Base-by-base conservation (phyloP, 2,888 invertebrate genomes). In the Andrena flavipes region DNA sequence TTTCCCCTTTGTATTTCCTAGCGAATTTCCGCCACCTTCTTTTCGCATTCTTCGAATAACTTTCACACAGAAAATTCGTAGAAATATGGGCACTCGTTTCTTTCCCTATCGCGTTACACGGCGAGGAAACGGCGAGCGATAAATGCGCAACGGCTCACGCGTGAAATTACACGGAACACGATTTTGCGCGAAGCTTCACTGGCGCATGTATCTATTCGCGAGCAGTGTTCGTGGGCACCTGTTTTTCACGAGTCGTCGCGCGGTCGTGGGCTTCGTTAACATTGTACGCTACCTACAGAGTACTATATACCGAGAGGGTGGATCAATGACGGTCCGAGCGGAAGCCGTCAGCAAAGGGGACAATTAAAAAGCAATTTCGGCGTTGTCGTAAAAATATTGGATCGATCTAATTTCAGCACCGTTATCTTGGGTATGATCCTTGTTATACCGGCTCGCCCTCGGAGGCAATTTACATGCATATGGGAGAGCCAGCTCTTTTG, bases 331-430 rank as follows among this genome's bases (percentile, higher is more conserved):
- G 51, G 30, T 20, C 35, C 42, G 59, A 26, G 42, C 13, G 59
- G 35, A 30, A 51, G 49, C 67, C 16, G 42, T 10, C 33, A 23
- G 60, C 49, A 71, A 48, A 65, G 65, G 60, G 63, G 71, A 30
- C 79, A 80, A 80, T 80, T 79, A 80, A 80, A 80, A 80, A 80
- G 80, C 80, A 79, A 80, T 80, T 80, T 71, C 64, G 26, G n/a
- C 64, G 51, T 71, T 79, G 70, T 30, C 64, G 71, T 67, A 80
- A 80, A 80, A 80, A 71, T 80, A 79, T 80, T 71, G 42, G 80
- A 65, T 65, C 79, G 51, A 60, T 33, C 71, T 80, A 79, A 80
- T 79, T 65, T 71, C 80, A 16, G 35, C 59, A 51, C 71, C 70
- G 80, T 67, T 80, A 80, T 80, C 71, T 49, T 26, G 60, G 30